Evolutionary conservation across 2,113 vertebrate genomes (phyloP).

Genomic region (Pitta sordida): DNA sequence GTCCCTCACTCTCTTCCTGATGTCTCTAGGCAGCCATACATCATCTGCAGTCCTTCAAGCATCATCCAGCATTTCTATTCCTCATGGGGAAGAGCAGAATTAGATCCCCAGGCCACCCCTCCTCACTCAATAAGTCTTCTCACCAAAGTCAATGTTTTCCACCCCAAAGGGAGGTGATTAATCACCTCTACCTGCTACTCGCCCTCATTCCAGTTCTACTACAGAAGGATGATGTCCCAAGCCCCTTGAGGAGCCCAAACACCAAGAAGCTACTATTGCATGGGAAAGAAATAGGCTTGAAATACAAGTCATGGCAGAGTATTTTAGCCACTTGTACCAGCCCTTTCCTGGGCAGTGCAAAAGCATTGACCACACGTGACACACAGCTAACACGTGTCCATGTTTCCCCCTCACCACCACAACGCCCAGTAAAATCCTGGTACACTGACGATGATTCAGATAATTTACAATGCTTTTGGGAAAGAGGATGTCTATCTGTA

Average conservation of each 20-base stretch:
- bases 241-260: background rate
- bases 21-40: background rate
- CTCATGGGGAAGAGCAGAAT: background rate
- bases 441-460: background rate
- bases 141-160: background rate
- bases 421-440: background rate
- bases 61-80: background rate
- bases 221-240: background rate
- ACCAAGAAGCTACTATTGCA: background rate
- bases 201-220: background rate
- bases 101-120: background rate
- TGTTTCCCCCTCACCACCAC: background rate
- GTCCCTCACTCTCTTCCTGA: background rate
- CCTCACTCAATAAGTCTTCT: background rate
- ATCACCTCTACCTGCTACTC: background rate
- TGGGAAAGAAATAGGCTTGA: background rate
- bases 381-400: accelerated
- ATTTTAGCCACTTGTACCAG: background rate
- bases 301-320: background rate
- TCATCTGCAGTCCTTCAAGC: background rate
- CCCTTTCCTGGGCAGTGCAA: background rate
- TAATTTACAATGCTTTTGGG: background rate
- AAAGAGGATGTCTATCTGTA: background rate
- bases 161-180: background rate
- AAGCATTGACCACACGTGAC: accelerated